Percentiles rank a stretch among this genome's conserved stretches.
These are phyloP conservation scores for Netelia melanura DNA, from an alignment of 2,888 invertebrate species.

Conservation along the genomic window DNA sequence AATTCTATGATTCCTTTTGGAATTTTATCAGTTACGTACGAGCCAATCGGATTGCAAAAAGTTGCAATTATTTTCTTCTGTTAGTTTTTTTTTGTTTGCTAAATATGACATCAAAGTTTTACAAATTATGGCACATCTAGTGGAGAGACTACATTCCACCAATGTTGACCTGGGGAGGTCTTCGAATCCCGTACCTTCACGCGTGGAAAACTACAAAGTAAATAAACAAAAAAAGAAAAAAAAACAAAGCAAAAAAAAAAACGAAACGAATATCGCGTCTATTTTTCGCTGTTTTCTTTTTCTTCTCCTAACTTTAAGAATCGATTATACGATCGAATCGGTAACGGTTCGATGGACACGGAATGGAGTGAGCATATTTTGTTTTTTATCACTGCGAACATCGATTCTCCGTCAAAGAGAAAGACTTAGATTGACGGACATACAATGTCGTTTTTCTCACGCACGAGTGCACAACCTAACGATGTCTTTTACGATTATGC, in stretches of 20 bases:
- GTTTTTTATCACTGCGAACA: constrained; percentile 67
- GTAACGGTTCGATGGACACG: constrained; percentile 34
- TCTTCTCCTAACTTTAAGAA: constrained; percentile 2
- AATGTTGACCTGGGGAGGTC: constrained; percentile 17
- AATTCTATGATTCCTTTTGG: neutral
- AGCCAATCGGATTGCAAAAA: constrained; percentile 16
- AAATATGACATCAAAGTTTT: constrained; percentile 33
- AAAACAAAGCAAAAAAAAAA: neutral
- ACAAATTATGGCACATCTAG: constrained; percentile 77
- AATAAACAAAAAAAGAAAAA: constrained; percentile 3
- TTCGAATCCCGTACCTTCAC: constrained; percentile 22
- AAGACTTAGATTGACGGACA: constrained; percentile 40
- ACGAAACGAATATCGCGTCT: neutral
- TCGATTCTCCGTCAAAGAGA: constrained; percentile 1
- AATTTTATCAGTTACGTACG: neutral
- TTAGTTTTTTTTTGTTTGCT: neutral
- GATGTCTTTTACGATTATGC: constrained; percentile 46
- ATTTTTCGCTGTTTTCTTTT: constrained; percentile 12
- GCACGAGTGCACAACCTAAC: constrained; percentile 63
- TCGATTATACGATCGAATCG: neutral
- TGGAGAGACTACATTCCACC: constrained; percentile 65
- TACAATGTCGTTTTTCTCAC: constrained; percentile 32
- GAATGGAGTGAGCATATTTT: constrained; percentile 68
- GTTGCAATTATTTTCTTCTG: constrained; percentile 14
- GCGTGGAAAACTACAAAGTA: constrained; percentile 8